phyloP scores from a whole-genome alignment of 1,140 invertebrate genomes.

The Diprion similis region DNA sequence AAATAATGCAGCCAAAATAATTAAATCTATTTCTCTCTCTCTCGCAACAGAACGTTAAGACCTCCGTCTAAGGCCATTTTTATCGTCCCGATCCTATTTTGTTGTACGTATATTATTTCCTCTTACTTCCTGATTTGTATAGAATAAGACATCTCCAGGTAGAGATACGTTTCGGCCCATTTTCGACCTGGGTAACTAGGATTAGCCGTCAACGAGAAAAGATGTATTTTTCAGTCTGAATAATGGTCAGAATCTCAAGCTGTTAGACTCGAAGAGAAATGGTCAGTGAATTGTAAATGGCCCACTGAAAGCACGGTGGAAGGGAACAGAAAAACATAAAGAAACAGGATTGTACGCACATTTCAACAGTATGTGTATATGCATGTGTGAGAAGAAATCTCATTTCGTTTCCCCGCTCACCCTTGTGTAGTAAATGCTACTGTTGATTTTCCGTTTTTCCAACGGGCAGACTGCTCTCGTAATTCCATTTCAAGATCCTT shows the following conservation, averaged over 20 bases:
- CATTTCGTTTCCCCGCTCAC: too few species aligned
- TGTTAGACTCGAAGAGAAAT: not conserved
- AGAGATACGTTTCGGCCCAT: not conserved
- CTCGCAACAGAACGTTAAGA: too few species aligned
- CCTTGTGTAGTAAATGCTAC: too few species aligned
- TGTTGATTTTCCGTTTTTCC: not conserved
- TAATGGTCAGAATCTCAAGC: not conserved
- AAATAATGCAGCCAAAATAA: too few species aligned
- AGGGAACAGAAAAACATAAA: not conserved
- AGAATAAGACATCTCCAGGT: not conserved
- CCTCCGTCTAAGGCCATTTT: too few species aligned
- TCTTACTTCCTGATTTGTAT: not conserved
- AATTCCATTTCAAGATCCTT: not conserved
- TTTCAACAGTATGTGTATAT: too few species aligned
- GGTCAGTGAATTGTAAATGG: not conserved
- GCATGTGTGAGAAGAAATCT: too few species aligned
- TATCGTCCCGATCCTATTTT: too few species aligned
- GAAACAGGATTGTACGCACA: not conserved
- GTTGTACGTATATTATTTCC: not conserved
- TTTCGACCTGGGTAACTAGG: not conserved
- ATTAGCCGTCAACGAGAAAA: not conserved
- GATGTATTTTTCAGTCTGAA: not conserved
- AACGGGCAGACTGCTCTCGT: not conserved
- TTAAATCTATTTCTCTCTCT: too few species aligned
- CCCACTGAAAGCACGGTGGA: too few species aligned